A percentile compares a stretch with the other conserved stretches of the same genome.
Conservation (phyloP, 1,140 invertebrate genomes). For the Ephestia elutella region DNA sequence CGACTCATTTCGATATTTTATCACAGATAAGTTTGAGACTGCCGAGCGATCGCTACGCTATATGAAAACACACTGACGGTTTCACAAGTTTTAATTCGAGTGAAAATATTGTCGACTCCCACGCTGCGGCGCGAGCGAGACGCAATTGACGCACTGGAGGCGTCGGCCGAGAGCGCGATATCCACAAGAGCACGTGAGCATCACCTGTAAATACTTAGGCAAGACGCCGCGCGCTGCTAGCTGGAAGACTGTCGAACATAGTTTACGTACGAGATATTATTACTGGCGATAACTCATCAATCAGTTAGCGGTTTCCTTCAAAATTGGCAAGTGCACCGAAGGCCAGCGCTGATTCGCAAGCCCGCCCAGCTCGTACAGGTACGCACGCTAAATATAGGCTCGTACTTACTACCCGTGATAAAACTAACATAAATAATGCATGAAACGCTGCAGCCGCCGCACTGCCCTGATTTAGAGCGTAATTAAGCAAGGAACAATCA, state of each 20-base stretch:
- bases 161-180: constrained; percentile 37
- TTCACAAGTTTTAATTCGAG: constrained; percentile 52
- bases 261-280: constrained; percentile 3
- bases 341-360: constrained; percentile 30
- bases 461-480: neutral
- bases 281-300: constrained; percentile 30
- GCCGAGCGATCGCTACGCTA: constrained; percentile 40
- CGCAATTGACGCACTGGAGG: constrained; percentile 41
- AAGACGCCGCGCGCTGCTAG: constrained; percentile 12
- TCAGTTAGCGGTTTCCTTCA: constrained; percentile 39
- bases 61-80: constrained; percentile 61
- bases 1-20: constrained; percentile 61
- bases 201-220: constrained; percentile 57
- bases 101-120: constrained; percentile 57
- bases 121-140: constrained; percentile 46
- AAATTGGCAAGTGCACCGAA: constrained; percentile 39
- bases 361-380: constrained; percentile 37
- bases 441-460: neutral
- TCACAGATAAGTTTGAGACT: constrained; percentile 27
- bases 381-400: constrained; percentile 46
- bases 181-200: constrained; percentile 46
- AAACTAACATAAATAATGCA: constrained; percentile 31
- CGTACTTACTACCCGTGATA: constrained; percentile 29
- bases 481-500: neutral
- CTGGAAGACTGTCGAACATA: constrained; percentile 5